These are phyloP conservation scores for Meloidogyne hapla DNA, from an alignment of 1,140 invertebrate species.

Conservation along the genomic window DNA sequence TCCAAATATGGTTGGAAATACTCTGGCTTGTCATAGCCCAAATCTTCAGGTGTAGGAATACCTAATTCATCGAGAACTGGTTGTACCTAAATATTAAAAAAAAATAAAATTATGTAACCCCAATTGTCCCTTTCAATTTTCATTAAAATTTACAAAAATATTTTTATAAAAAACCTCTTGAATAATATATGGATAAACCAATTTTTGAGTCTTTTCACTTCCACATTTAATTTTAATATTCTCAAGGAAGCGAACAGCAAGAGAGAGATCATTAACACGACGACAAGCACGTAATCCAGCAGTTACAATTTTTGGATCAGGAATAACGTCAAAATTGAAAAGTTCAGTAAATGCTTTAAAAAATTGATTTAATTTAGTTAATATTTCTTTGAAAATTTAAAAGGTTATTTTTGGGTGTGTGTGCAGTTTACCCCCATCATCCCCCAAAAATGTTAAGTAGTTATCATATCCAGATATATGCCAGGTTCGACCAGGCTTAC, in stretches of 20 bases:
- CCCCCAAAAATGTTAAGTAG: too few relatives aligned
- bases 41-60: constrained; percentile 86
- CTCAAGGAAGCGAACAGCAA: constrained; percentile 88
- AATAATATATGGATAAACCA: constrained; percentile 59
- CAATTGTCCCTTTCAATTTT: background rate
- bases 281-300: constrained; percentile 89
- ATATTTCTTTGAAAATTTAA: too few relatives aligned
- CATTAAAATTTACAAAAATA: too few relatives aligned
- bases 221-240: constrained; percentile 85
- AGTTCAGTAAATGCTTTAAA: constrained; percentile 59
- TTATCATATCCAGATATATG: too few relatives aligned
- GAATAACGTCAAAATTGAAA: constrained; percentile 74
- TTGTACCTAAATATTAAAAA: constrained; percentile 49
- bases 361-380: too few relatives aligned
- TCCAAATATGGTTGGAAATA: constrained; percentile 67
- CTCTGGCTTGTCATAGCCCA: constrained; percentile 96
- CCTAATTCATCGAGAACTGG: constrained; percentile 90
- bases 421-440: too few relatives aligned
- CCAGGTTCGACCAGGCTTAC: too few relatives aligned
- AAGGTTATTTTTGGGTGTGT: too few relatives aligned
- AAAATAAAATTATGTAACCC: background rate
- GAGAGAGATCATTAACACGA: constrained; percentile 85
- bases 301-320: constrained; percentile 87
- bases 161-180: constrained; percentile 48
- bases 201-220: constrained; percentile 65